phyloP scores from a whole-genome alignment of 2,888 invertebrate genomes.

The Trichogramma evanescens region DNA sequence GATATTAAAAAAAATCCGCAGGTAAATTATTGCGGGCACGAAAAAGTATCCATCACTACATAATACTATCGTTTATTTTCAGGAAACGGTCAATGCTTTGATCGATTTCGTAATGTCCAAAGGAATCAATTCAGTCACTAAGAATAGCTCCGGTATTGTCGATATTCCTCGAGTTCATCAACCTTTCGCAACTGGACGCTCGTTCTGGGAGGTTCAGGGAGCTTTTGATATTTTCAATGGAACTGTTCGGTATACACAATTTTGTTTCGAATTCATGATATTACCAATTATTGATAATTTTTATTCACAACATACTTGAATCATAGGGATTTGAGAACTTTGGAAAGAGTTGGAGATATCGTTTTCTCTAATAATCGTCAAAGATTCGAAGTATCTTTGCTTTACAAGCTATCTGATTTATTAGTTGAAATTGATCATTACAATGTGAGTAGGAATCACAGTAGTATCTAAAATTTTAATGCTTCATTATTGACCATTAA shows the following conservation, averaged over 20 bases:
- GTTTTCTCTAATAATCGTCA: slow-evolving; percentile 16
- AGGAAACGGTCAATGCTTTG: slow-evolving; percentile 8
- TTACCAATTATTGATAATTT: neutral
- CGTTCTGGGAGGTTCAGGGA: slow-evolving; percentile 20
- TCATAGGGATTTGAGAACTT: slow-evolving; percentile 24
- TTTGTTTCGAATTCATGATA: neutral
- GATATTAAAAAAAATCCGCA: neutral
- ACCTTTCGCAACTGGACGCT: slow-evolving; percentile 13
- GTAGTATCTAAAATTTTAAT: neutral
- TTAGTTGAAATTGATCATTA: slow-evolving; percentile 23
- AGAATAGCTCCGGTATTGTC: neutral
- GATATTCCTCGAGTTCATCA: slow-evolving; percentile 22
- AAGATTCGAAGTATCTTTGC: slow-evolving; percentile 20
- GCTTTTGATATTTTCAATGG: slow-evolving; percentile 21
- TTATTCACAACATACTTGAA: neutral
- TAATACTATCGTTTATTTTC: neutral
- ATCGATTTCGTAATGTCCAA: neutral
- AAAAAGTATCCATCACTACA: neutral
- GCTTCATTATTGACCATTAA: neutral
- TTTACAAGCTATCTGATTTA: slow-evolving; percentile 21
- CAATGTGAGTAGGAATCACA: slow-evolving; percentile 18
- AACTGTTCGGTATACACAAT: slow-evolving; percentile 20
- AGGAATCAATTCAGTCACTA: neutral
- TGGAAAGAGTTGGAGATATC: slow-evolving; percentile 25
- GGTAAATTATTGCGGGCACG: neutral